Conservation (phyloP, 2,797 vertebrate genomes). For the Aphelocoma californica region DNA sequence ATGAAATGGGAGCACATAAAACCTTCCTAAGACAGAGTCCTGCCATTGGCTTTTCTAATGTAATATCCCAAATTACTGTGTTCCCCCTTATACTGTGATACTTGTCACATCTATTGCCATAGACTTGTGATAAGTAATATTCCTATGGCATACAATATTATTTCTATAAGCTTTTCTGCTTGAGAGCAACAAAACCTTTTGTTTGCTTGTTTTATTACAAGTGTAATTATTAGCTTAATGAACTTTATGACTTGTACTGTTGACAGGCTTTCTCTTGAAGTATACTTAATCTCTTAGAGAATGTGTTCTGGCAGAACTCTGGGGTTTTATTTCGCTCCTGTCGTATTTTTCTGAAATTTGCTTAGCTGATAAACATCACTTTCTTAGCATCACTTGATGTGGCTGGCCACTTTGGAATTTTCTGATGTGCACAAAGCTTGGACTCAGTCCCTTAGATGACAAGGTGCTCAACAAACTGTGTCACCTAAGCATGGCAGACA, state of each 20-base stretch:
- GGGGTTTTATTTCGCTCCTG: not conserved
- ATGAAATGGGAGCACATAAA: not conserved
- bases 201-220: not conserved
- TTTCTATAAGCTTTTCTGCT: not conserved
- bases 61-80: no score
- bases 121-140: not conserved
- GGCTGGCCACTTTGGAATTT: not conserved
- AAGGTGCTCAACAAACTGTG: not conserved
- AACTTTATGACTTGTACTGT: not conserved
- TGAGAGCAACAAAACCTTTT: not conserved
- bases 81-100: accelerated
- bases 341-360: not conserved
- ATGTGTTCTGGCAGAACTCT: not conserved
- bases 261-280: not conserved
- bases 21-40: not conserved
- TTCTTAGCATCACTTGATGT: not conserved
- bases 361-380: not conserved
- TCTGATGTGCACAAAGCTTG: not conserved
- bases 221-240: not conserved
- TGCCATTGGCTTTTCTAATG: not conserved
- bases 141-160: not conserved
- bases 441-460: not conserved
- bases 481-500: not conserved
- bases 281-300: not conserved
- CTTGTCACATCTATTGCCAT: not conserved